Base-by-base conservation (phyloP, 1,140 invertebrate genomes). In the Listronotus bonariensis region DNA sequence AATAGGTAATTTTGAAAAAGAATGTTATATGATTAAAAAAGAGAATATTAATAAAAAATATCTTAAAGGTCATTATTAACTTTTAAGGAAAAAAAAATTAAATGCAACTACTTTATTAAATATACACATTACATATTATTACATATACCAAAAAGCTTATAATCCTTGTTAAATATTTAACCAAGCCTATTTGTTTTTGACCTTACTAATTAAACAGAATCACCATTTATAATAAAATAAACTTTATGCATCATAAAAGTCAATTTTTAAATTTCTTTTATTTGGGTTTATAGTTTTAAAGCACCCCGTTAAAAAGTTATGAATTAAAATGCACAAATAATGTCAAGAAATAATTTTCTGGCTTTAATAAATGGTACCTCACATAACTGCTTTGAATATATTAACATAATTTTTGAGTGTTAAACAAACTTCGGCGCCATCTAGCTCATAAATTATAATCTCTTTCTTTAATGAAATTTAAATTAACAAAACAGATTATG, bases 401-500 rank as follows among this genome's bases (percentile, higher is more conserved):
- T 65, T 65, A 57, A 7, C 63, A 65, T 65, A 65, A 65, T 65
- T 57, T 65, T 57, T 53, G 54, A 58, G 63, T 65, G 63, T 58
- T 65, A 40, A 57, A 57, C 54, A 51, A 58, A 48, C 14, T 32
- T 17, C 46, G 63, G 63, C 63, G 63, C 63, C 63, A 65, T 31
- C 43, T 52, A 41, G 32, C 20, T 42, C 63, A 58, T 65, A 65
- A 65, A 65, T 65, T 65, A 57, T 58, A 65, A 65, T 65, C 42
- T 65, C 36, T 52, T 57, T 18, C 18, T 52, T 14, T 52, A 52
- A 52, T 52, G 49, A 52, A 52, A 52, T 52, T 52, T 52, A 52
- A 52, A 52, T 52, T 52, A 52, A 32, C 49, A 26, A 46, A 57
- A 46, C 9, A 14, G 43, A 46, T 46, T 20, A 46, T 46, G 15